phyloP scores from a whole-genome alignment of 2,113 vertebrate genomes.

The Oenanthe melanoleuca region DNA sequence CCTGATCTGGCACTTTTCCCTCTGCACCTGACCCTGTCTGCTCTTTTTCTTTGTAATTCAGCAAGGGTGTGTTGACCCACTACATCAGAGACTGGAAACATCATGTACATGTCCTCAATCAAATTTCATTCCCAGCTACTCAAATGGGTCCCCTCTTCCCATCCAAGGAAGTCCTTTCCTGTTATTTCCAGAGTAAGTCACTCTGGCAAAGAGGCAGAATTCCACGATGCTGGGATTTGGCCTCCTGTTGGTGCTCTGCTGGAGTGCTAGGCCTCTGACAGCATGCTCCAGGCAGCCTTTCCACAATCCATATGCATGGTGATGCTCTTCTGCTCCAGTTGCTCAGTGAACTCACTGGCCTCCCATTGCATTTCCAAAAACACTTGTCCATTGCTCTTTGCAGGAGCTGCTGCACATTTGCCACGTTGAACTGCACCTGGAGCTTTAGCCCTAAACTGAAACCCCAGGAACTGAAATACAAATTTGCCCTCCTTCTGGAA shows the following conservation, averaged over 20 bases:
- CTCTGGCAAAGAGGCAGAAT: not conserved
- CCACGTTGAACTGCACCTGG: not conserved
- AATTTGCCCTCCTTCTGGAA: not conserved
- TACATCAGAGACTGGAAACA: not conserved
- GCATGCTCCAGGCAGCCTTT: not conserved
- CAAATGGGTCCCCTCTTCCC: not conserved
- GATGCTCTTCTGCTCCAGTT: not conserved
- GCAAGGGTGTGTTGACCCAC: accelerated
- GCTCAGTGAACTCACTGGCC: not conserved
- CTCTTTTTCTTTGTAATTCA: not conserved
- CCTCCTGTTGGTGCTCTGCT: not conserved
- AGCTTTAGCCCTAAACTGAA: not conserved
- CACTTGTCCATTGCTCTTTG: not conserved
- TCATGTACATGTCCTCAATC: not conserved
- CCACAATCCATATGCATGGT: not conserved
- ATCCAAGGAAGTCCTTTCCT: not conserved
- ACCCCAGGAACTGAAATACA: not conserved
- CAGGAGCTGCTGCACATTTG: not conserved
- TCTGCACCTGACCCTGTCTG: not conserved
- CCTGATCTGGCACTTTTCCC: not conserved
- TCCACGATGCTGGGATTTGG: not conserved
- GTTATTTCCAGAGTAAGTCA: not conserved
- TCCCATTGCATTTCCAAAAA: not conserved
- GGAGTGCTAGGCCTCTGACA: not conserved
- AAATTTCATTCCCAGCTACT: not conserved